A percentile compares a stretch with the other conserved stretches of the same genome.
Evolutionary conservation across 1,140 invertebrate genomes (phyloP).

Genomic region (Pogonomyrmex barbatus): DNA sequence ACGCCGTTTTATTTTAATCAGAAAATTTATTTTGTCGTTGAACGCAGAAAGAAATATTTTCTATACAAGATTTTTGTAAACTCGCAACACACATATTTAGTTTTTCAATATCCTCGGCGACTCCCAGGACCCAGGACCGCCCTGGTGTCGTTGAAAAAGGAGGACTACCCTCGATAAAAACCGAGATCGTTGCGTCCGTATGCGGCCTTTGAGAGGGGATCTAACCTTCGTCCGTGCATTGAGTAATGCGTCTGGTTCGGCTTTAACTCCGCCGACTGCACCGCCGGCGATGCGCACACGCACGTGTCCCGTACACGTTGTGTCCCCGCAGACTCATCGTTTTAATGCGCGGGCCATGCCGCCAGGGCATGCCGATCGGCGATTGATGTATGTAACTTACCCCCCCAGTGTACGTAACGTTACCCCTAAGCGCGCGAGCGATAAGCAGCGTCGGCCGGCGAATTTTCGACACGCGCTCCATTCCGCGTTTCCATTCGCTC

Average conservation of each 20-base stretch:
- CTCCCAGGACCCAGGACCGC: neutral
- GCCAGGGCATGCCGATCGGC: constrained; percentile 51
- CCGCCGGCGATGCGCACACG: constrained; percentile 26
- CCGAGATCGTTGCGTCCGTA: constrained; percentile 25
- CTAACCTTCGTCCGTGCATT: constrained; percentile 64
- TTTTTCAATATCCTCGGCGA: constrained; percentile 4
- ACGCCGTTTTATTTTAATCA: neutral
- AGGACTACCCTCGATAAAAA: constrained; percentile 27
- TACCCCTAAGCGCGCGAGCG: constrained; percentile 4
- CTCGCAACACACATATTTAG: neutral
- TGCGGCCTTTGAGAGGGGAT: constrained; percentile 23
- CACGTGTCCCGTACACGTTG: constrained; percentile 24
- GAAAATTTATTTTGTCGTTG: neutral
- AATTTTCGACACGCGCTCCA: constrained; percentile 28
- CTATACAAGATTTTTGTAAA: neutral
- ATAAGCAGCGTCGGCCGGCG: constrained; percentile 2
- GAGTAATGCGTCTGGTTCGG: constrained; percentile 71
- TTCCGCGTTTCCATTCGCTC: no score
- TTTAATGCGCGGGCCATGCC: constrained; percentile 69
- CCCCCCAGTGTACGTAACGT: neutral
- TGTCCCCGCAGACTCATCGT: constrained; percentile 71
- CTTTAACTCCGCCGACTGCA: constrained; percentile 63
- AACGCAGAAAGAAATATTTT: neutral
- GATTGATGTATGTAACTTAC: constrained; percentile 16
- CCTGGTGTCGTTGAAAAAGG: neutral